Conservation (phyloP, 2,113 vertebrate species). For the Rostratula benghalensis region DNA sequence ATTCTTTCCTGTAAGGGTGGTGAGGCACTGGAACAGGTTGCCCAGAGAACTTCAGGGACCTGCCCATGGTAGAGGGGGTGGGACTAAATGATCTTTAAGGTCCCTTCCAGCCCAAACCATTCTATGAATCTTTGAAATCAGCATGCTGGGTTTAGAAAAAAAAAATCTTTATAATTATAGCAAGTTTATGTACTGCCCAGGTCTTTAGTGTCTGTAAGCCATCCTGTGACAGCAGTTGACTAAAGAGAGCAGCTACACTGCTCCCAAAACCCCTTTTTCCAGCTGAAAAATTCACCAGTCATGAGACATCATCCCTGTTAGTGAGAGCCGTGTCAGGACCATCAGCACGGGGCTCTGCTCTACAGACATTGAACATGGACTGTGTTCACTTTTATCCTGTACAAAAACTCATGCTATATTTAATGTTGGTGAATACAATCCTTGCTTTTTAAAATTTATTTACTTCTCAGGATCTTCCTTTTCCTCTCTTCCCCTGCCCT, state of each 20-base stretch:
- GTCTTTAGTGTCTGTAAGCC: slow-evolving; percentile 45
- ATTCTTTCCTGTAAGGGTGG: too few relatives aligned
- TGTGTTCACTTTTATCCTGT: not conserved
- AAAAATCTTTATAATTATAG: not conserved
- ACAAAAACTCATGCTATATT: not conserved
- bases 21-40: too few relatives aligned
- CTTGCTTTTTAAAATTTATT: not conserved
- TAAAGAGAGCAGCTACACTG: not conserved
- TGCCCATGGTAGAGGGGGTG: too few relatives aligned
- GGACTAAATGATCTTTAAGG: too few relatives aligned
- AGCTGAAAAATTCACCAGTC: not conserved
- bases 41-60: too few relatives aligned
- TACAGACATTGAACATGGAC: not conserved
- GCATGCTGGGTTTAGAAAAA: not conserved
- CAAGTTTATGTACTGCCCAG: not conserved
- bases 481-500: not conserved
- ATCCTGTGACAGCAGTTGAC: slow-evolving; percentile 49
- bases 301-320: not conserved
- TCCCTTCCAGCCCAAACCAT: too few relatives aligned
- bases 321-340: not conserved
- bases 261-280: not conserved
- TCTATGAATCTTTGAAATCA: not conserved
- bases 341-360: not conserved
- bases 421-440: not conserved
- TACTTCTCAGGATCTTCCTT: not conserved